A percentile compares a stretch with the other conserved stretches of the same genome.
These are phyloP conservation scores for Halocaridina rubra DNA, from an alignment of 2,888 invertebrate species.

Conservation along the genomic window DNA sequence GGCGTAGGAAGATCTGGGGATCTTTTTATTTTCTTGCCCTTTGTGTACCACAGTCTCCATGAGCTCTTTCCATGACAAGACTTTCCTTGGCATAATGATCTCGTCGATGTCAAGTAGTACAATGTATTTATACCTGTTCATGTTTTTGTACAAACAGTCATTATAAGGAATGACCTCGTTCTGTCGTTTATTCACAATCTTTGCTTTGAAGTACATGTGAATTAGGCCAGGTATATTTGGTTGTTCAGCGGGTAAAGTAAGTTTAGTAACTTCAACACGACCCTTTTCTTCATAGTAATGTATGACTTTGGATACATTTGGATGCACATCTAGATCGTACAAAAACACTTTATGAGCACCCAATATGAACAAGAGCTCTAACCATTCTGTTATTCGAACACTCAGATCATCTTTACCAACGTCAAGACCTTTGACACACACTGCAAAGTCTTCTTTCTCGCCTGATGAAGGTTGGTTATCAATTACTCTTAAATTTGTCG, in stretches of 20 bases:
- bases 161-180: slow-evolving; percentile 96
- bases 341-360: slow-evolving; percentile 93
- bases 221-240: slow-evolving; percentile 89
- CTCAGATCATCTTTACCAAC: slow-evolving; percentile 91
- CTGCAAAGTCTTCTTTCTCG: slow-evolving; percentile 81
- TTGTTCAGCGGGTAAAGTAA: slow-evolving; percentile 88
- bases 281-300: slow-evolving; percentile 76
- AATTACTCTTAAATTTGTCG: slow-evolving; percentile 85
- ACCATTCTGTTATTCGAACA: slow-evolving; percentile 91
- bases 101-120: slow-evolving; percentile 94
- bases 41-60: slow-evolving; percentile 69
- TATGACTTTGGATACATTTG: slow-evolving; percentile 85
- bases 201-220: slow-evolving; percentile 88
- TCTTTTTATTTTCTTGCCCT: slow-evolving; percentile 73
- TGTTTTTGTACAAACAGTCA: slow-evolving; percentile 92
- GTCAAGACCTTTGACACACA: slow-evolving; percentile 93
- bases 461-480: slow-evolving; percentile 75
- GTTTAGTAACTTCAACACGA: slow-evolving; percentile 80
- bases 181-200: slow-evolving; percentile 92
- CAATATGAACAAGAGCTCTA: slow-evolving; percentile 84
- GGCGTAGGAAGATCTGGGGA: slow-evolving; percentile 81
- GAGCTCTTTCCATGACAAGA: slow-evolving; percentile 78
- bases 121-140: slow-evolving; percentile 89
- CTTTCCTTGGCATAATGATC: slow-evolving; percentile 86
- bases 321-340: slow-evolving; percentile 85